Evolutionary conservation across 2,113 vertebrate species (phyloP), one percentile per base, ranked within the genome.

Genomic region (Petroica traversi): DNA sequence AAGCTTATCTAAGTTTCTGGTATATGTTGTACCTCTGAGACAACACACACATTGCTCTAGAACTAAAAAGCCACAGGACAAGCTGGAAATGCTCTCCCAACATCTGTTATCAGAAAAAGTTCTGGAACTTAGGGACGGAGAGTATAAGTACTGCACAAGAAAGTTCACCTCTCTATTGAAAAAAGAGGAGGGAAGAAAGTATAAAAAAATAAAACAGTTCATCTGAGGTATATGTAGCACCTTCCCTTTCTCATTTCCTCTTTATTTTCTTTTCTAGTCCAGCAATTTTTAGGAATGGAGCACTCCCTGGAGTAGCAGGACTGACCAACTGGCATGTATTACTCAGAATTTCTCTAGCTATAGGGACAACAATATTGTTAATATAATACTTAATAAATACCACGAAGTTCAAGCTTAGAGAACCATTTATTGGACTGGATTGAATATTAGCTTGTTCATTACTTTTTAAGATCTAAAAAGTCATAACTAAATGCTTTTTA

Each of bases 1-100:
- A 68, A 88, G 68, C 77, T 94, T 93, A 94, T 79, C 54, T 95
- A 62, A 93, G 93, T 95, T 94, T 95, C 81, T 92, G 72, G 51
- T 68, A 5, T 77, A 80, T 46, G 63, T 55, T 86, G 59, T 40
- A 57, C 13, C 55, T 69, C 54, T 52, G 74, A 88, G 51, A 90
- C 36, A 83, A 88, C 93, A 83, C 52, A 69, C 41, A 85, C 45
- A 12, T 25, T 82, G 40, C 74, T 91, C 85, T 91, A 89, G 77
- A 94, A 89, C 28, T 49, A 24, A 63, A 89, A 66, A 89, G 31
- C 31, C 45, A 82, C 57, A 85, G 54, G 52, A 78, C 57, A 78
- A 72, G 52, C 45, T 75, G 73, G 66, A 93, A 92, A 91, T 19
- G 17, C 24, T 40, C 66, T 81, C 33, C 48, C 17, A 34, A 11